phyloP scores from a whole-genome alignment of 2,797 vertebrate genomes.

The Lacerta bilineata region DNA sequence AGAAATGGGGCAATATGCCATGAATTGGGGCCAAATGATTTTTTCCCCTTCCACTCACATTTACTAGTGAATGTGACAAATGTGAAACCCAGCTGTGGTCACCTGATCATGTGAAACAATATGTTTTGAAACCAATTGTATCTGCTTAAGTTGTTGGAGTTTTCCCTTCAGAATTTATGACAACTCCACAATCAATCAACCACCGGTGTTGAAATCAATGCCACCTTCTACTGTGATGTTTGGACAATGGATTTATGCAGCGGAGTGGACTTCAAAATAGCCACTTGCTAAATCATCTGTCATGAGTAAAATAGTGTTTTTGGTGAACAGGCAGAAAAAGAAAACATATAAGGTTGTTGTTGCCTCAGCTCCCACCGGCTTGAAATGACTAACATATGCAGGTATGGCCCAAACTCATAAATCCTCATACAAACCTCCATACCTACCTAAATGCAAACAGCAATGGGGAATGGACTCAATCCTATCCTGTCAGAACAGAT shows the following conservation, averaged over 20 bases:
- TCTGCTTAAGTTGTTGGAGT: neutral
- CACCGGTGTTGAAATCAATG: neutral
- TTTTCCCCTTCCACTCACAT: rapidly evolving
- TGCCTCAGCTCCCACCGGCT: neutral
- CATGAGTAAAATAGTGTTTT: neutral
- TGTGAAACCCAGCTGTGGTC: neutral
- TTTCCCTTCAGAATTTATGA: neutral
- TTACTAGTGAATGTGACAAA: no score
- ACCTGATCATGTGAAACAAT: neutral
- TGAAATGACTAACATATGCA: neutral
- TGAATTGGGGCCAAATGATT: neutral
- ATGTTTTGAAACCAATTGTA: neutral
- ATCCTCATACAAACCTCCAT: neutral
- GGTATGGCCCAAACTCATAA: no score
- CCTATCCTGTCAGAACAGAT: no score
- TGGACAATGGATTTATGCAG: neutral
- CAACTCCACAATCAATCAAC: neutral
- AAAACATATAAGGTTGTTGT: neutral
- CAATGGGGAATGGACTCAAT: neutral
- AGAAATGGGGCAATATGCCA: neutral
- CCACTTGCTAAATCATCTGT: neutral
- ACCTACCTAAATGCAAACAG: neutral
- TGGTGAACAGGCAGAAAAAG: neutral
- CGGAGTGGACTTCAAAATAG: neutral
- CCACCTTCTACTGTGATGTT: neutral